phyloP scores from a whole-genome alignment of 2,113 vertebrate species.

The Raja brachyura region DNA sequence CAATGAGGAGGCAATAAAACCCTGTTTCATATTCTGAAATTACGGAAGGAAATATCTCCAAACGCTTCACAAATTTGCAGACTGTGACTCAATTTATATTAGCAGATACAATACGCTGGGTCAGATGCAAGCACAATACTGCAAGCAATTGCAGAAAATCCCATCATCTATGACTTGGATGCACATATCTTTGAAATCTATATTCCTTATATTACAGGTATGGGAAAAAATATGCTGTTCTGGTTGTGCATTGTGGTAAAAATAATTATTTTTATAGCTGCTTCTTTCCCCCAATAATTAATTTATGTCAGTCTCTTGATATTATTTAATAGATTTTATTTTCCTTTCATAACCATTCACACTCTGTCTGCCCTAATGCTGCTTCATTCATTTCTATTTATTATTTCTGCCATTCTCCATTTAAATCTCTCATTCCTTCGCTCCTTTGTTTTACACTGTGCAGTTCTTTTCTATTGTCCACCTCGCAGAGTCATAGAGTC shows the following conservation, averaged over 20 bases:
- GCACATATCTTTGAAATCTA: not conserved
- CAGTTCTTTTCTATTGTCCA: not conserved
- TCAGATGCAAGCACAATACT: not conserved
- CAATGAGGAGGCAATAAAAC: not conserved
- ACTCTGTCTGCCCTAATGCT: not conserved
- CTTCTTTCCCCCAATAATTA: not conserved
- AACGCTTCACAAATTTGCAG: not conserved
- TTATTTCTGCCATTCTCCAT: not conserved
- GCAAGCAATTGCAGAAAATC: not conserved
- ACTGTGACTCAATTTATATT: not conserved
- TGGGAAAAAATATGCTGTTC: not conserved
- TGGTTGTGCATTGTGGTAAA: not conserved
- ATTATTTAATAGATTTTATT: not conserved
- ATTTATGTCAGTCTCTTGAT: not conserved
- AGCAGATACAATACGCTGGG: not conserved
- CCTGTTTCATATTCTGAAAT: not conserved
- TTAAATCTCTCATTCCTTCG: not conserved
- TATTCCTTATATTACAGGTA: not conserved
- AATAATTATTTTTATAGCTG: not conserved
- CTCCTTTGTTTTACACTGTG: not conserved
- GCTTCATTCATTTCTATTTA: not conserved
- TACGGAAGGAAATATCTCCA: not conserved
- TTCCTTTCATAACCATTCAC: not conserved
- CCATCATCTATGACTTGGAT: not conserved
- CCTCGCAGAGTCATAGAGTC: no score